Percentiles rank a stretch among this genome's conserved stretches.
Evolutionary conservation across 1,140 invertebrate genomes (phyloP).

Genomic region (Leptonema lineaticorne): DNA sequence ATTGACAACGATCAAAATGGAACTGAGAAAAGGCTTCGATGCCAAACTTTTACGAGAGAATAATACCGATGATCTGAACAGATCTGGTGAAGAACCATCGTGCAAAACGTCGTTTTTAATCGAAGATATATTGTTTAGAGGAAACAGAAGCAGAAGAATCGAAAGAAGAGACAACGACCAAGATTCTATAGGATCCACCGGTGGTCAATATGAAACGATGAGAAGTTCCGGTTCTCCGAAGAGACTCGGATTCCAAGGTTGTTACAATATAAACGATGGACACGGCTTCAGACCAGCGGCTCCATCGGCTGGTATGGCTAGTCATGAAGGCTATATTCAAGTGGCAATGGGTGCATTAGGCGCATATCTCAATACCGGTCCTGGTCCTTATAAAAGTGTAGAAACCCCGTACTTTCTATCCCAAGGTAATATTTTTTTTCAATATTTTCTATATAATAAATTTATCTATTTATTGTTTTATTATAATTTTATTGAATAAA

Average conservation of each 20-base stretch:
- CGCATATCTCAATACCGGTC: slow-evolving; percentile 61
- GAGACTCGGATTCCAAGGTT: slow-evolving; percentile 40
- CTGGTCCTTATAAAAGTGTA: slow-evolving; percentile 63
- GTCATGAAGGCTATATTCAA: slow-evolving; percentile 60
- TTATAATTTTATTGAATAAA: neutral
- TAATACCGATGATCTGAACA: slow-evolving; percentile 29
- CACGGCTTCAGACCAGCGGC: slow-evolving; percentile 45
- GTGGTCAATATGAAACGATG: neutral
- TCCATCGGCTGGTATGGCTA: slow-evolving; percentile 50
- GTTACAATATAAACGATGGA: slow-evolving; percentile 40
- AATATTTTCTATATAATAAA: slow-evolving; percentile 1
- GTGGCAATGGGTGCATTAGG: slow-evolving; percentile 63
- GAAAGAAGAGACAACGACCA: slow-evolving; percentile 24
- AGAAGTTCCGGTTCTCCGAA: slow-evolving; percentile 46
- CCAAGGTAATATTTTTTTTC: slow-evolving; percentile 55
- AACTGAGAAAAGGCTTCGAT: slow-evolving; percentile 39
- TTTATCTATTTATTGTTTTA: neutral
- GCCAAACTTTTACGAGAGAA: slow-evolving; percentile 41
- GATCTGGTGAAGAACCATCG: slow-evolving; percentile 43
- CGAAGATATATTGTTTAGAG: slow-evolving; percentile 75
- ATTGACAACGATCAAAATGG: slow-evolving; percentile 20
- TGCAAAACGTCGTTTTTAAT: slow-evolving; percentile 72
- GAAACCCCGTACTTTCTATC: slow-evolving; percentile 66
- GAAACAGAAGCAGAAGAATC: slow-evolving; percentile 54
- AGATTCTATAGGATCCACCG: slow-evolving; percentile 4